Conservation (phyloP, 2,113 vertebrate genomes). For the Proterorhinus semilunaris region DNA sequence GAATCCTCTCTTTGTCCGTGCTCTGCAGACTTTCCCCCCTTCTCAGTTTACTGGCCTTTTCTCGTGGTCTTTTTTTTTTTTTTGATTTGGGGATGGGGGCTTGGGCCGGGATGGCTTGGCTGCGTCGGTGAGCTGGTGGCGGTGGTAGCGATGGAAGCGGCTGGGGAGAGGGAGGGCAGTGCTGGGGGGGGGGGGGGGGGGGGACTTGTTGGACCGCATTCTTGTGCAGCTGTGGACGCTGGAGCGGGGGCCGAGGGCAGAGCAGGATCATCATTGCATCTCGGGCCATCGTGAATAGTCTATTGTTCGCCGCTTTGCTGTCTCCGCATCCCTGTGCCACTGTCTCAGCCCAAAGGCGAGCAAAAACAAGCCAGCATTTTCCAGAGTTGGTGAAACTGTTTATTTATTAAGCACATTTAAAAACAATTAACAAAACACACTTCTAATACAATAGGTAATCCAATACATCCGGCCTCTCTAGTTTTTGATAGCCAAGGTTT, state of each 20-base stretch:
- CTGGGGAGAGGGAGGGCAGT: constrained; percentile 25
- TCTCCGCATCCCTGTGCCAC: constrained; percentile 68
- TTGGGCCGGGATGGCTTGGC: constrained; percentile 60
- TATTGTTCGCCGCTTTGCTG: constrained; percentile 75
- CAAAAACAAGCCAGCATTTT: constrained; percentile 18
- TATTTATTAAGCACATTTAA: too few relatives aligned
- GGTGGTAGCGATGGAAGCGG: constrained; percentile 58
- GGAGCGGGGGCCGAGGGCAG: constrained; percentile 66
- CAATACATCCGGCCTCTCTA: too few relatives aligned
- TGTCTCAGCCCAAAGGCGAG: constrained; percentile 55
- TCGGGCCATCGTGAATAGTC: constrained; percentile 78
- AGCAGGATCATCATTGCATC: constrained; percentile 75
- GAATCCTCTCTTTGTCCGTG: constrained; percentile 82
- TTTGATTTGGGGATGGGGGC: constrained; percentile 48
- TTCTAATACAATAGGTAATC: too few relatives aligned
- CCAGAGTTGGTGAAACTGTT: not conserved
- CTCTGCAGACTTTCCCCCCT: constrained; percentile 59
- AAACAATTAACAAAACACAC: too few relatives aligned
- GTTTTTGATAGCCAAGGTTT: too few relatives aligned
- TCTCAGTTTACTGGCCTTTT: constrained; percentile 65
- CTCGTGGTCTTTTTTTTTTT: constrained; percentile 51
- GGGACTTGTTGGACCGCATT: constrained; percentile 80
- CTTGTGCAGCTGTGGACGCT: constrained; percentile 82
- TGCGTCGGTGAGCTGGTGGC: constrained; percentile 66
- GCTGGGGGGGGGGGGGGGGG: not conserved